Evolutionary conservation across 2,113 vertebrate species (phyloP), one percentile per base, ranked within the genome.

Genomic region (Aegithalos caudatus): DNA sequence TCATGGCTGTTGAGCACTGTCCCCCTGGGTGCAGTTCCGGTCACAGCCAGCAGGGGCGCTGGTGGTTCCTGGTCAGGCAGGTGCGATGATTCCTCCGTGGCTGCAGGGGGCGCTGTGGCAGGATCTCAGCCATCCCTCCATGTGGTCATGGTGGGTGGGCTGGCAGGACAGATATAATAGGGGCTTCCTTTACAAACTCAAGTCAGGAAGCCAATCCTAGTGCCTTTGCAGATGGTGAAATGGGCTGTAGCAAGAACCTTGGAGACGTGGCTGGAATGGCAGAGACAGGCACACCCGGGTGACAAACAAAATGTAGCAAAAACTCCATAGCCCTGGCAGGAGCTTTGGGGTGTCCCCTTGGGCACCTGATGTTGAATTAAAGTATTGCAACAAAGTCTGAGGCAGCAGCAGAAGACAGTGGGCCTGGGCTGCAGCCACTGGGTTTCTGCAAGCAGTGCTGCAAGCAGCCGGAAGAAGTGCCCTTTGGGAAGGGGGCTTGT

Each of bases 171-270:
- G 51, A 17, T 3, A 14, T 56, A 31, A 33, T 25, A 77, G 29
- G 35, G 29, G 4, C 16, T 61, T 12, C 28, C 11, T 38, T 2
- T 48, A 13, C 22, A 67, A 67, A 67, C 27, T 20, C 17, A 11
- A 0, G 0, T 9, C 8, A 14, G 33, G 17, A 31, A 67, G 22
- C 27, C 2, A 0, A 5, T 47, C 5, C 8, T 1, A 1, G n/a
- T 21, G 51, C 10, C n/a, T 16, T 5, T 47, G n/a, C 0, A 1
- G 17, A 21, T 22, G 51, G n/a, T 0, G 0, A 57, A 47, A 47
- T 27, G 51, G n/a, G 5, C 17, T 48, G 42, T 13, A 67, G 51
- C 14, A 38, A 23, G 37, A 64, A n/a, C 37, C 37, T 51, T 0
- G 0, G 29, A 42, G 14, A 1, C 0, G 37, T 27, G 18, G 24